phyloP scores from a whole-genome alignment of 2,888 invertebrate genomes.

The Pocota personata region DNA sequence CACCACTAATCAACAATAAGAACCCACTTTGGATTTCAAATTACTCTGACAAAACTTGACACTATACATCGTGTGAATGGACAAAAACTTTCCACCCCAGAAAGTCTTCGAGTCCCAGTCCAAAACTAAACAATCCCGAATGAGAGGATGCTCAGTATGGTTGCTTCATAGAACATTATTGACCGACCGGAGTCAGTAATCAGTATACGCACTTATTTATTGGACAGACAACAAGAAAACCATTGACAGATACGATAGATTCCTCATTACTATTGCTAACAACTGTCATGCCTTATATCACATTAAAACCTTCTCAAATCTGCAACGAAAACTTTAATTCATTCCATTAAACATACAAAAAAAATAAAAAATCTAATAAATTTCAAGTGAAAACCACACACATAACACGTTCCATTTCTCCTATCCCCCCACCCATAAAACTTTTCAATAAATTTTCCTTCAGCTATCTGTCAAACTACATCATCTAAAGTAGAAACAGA shows the following conservation, averaged over 20 bases:
- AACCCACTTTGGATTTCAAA: no score
- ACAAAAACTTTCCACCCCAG: no score
- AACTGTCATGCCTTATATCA: background rate
- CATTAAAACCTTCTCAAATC: background rate
- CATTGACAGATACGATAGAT: background rate
- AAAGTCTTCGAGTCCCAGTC: no score
- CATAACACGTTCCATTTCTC: background rate
- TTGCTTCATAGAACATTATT: no score
- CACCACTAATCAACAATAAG: no score
- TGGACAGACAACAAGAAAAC: no score
- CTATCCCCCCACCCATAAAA: background rate
- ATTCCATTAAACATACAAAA: background rate
- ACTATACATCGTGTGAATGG: no score
- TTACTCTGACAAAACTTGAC: no score
- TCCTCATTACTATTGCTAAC: background rate
- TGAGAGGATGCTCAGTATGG: no score
- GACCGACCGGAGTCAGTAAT: no score
- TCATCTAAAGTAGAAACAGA: conserved; percentile 34
- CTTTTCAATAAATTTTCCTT: conserved; percentile 30
- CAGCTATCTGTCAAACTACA: conserved; percentile 56
- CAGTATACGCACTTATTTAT: no score
- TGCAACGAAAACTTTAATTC: background rate
- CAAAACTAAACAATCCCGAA: no score
- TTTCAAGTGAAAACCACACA: background rate
- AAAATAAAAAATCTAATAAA: background rate